Base-by-base conservation (phyloP, 2,797 vertebrate genomes). In the Catamblyrhynchus diadema region DNA sequence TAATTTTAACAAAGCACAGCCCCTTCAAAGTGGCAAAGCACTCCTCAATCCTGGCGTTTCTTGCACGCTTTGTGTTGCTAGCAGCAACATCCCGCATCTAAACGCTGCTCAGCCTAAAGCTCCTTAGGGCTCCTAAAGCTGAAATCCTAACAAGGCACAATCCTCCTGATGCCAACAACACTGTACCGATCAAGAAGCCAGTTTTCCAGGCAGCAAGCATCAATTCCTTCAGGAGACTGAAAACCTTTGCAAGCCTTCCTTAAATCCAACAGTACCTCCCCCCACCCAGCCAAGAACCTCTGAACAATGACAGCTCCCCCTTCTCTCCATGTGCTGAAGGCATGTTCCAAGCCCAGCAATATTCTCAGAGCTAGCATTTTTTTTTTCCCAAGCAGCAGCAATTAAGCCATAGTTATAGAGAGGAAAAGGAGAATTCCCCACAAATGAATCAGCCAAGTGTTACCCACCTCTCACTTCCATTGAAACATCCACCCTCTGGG, bases 391-490 rank as follows among this genome's bases (percentile, higher is more conserved):
- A 39, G 22, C 3, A 53, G 22, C 9, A 50, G 7, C 11, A 3
- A 80, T 10, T 24, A 79, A 81, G 14, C 41, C 53, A 44, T 8
- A 15, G 21, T 28, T 53, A 21, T 0, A 32, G 3, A 12, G 9
- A 28, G 41, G 48, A 70, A 39, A 47, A 25, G 16, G 2, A 73
- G 25, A 74, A 61, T 15, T 48, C 37, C 23, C 39, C 51, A 13
- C 8, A 24, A 59, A 18, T 6, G 4, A 45, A 37, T 15, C 15
- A 28, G 4, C 10, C 3, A 13, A 56, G 21, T 16, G 25, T 12
- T 35, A 90, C 97, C 64, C 93, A 99, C 99, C 99, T 99, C 90
- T 99, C 98, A 1, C 98, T 99, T 94, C 98, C 98, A 28, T 98
- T 98, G 98, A 99, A 99, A 39, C 97, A 98, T 64, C 98, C 97